These are phyloP conservation scores for Antheraea pernyi DNA, from an alignment of 1,140 invertebrate genomes.

Conservation along the genomic window DNA sequence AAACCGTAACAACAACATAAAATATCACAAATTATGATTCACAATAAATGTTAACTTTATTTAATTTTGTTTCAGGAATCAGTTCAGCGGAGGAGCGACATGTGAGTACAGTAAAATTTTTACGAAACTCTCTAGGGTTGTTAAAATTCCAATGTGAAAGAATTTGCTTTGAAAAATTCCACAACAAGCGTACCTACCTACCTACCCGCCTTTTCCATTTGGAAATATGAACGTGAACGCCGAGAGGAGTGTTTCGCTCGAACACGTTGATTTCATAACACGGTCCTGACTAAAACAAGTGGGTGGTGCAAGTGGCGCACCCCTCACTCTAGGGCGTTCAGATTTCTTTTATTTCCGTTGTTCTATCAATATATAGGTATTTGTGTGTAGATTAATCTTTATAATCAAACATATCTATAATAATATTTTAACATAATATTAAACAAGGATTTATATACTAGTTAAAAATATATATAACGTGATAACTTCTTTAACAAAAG, in stretches of 20 bases:
- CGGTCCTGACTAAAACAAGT: constrained; percentile 66
- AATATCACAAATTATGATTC: too few species aligned
- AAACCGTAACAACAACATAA: background rate
- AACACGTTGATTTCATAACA: constrained; percentile 78
- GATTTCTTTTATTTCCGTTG: background rate
- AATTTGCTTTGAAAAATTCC: constrained; percentile 67
- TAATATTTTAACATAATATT: too few species aligned
- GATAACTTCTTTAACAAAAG: too few species aligned
- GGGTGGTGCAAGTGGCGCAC: constrained; percentile 67
- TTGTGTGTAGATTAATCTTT: too few species aligned
- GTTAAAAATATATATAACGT: too few species aligned
- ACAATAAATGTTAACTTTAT: constrained; percentile 4
- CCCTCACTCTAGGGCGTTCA: constrained; percentile 38
- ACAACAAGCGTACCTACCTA: constrained; percentile 50
- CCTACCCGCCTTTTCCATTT: constrained; percentile 64
- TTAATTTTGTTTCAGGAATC: constrained; percentile 80
- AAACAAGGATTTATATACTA: too few species aligned
- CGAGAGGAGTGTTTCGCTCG: constrained; percentile 66
- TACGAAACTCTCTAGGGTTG: constrained; percentile 50
- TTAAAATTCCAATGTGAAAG: constrained; percentile 61
- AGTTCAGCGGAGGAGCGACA: constrained; percentile 85
- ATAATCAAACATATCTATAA: too few species aligned
- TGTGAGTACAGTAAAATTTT: constrained; percentile 79
- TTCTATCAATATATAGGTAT: background rate
- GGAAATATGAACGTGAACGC: constrained; percentile 54